Percentiles rank a stretch among this genome's conserved stretches.
phyloP scores from a whole-genome alignment of 2,888 invertebrate genomes.

The Diarsia rubi region DNA sequence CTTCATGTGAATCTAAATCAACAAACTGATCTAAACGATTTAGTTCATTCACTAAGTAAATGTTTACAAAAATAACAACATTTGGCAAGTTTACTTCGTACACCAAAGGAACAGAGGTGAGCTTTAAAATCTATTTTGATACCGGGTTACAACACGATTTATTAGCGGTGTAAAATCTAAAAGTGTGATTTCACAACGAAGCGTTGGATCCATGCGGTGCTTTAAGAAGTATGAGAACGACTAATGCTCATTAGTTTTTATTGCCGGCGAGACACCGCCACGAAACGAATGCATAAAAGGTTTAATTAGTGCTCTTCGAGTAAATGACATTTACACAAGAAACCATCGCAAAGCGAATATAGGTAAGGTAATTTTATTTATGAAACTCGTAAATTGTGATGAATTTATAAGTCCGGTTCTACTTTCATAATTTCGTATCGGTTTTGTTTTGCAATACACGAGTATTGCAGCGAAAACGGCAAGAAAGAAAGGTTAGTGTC shows the following conservation, averaged over 20 bases:
- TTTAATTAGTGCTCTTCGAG: conserved; percentile 55
- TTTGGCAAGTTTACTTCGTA: conserved; percentile 69
- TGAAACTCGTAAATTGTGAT: conserved; percentile 56
- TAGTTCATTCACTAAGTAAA: conserved; percentile 55
- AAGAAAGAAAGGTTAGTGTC: conserved; percentile 68
- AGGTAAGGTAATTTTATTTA: conserved; percentile 53
- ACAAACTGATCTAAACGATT: conserved; percentile 63
- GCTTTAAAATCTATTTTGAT: conserved; percentile 77
- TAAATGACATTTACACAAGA: conserved; percentile 52
- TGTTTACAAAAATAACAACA: conserved; percentile 66
- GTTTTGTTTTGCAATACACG: conserved; percentile 60
- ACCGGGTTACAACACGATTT: conserved; percentile 70
- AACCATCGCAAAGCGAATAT: conserved; percentile 45
- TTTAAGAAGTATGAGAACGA: conserved; percentile 67
- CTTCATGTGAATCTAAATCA: background rate
- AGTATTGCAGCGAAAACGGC: conserved; percentile 52
- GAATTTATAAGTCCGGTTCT: conserved; percentile 61
- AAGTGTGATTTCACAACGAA: conserved; percentile 72
- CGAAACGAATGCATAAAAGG: conserved; percentile 56
- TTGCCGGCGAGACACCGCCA: conserved; percentile 49
- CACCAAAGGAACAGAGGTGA: conserved; percentile 69
- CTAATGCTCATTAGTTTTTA: conserved; percentile 68
- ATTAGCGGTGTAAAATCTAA: conserved; percentile 70
- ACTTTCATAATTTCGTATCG: conserved; percentile 61
- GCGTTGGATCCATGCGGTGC: conserved; percentile 62